Conservation (phyloP, 2,113 vertebrate species). For the Muscicapa adusta region DNA sequence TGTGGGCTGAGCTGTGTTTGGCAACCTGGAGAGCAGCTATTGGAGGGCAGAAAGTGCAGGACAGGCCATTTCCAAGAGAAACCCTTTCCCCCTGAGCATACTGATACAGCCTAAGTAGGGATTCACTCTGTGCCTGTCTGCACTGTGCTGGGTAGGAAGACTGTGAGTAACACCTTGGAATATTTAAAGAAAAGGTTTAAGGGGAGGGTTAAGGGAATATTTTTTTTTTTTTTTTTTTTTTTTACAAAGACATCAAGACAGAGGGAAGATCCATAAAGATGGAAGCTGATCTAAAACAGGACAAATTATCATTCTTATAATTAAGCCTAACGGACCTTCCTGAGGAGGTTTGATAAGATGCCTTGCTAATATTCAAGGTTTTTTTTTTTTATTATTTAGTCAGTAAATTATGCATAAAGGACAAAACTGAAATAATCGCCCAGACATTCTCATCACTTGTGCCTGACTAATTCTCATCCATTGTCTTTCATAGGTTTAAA, state of each 20-base stretch:
- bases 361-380: not conserved
- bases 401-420: slow-evolving; percentile 54
- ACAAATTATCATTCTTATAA: not conserved
- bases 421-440: slow-evolving; percentile 19
- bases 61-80: not conserved
- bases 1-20: not conserved
- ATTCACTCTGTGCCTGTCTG: not conserved
- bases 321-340: slow-evolving; percentile 14
- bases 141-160: not conserved
- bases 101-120: not conserved
- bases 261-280: not conserved
- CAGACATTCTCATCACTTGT: not conserved
- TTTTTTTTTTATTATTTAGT: not conserved
- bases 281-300: not conserved
- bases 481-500: not conserved
- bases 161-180: slow-evolving; percentile 48
- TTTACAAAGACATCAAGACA: not conserved
- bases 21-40: not conserved
- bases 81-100: not conserved
- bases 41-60: not conserved
- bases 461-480: not conserved
- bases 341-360: not conserved
- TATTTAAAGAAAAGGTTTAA: not conserved
- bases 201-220: not conserved
- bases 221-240: not conserved